Percentiles rank a stretch among this genome's conserved stretches.
Evolutionary conservation across 1,140 invertebrate species (phyloP).

Genomic region (Archivesica marissinica): DNA sequence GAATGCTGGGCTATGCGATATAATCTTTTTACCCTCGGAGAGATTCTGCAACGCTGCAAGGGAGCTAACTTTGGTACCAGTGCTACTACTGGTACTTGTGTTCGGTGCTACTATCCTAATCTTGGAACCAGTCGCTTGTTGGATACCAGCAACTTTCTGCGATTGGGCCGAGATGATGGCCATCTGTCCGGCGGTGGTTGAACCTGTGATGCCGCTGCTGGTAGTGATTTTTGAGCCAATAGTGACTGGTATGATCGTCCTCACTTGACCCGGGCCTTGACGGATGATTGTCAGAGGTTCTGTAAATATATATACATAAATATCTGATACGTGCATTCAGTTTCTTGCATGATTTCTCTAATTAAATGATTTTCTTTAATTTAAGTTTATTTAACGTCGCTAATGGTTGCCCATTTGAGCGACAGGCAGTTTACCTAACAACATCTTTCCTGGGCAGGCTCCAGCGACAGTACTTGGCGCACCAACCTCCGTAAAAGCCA

Average conservation of each 20-base stretch:
- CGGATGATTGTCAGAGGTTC: conserved; percentile 57
- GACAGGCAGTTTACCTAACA: too few species aligned
- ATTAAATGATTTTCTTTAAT: too few species aligned
- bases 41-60: conserved; percentile 50
- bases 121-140: conserved; percentile 1
- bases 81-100: background rate
- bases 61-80: conserved; percentile 49
- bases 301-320: conserved; percentile 28
- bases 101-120: conserved; percentile 56
- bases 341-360: too few species aligned
- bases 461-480: too few species aligned
- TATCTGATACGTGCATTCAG: too few species aligned
- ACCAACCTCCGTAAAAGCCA: too few species aligned
- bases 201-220: background rate
- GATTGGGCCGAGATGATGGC: conserved; percentile 47
- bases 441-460: too few species aligned
- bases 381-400: too few species aligned
- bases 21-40: conserved; percentile 38
- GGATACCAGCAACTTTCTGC: conserved; percentile 27
- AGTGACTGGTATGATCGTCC: conserved; percentile 55
- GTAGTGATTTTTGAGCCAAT: background rate
- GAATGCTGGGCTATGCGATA: conserved; percentile 23
- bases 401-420: too few species aligned
- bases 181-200: conserved; percentile 3
- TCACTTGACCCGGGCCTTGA: conserved; percentile 47